Base-by-base conservation (phyloP, 2,888 invertebrate genomes). In the Heliconius sara region DNA sequence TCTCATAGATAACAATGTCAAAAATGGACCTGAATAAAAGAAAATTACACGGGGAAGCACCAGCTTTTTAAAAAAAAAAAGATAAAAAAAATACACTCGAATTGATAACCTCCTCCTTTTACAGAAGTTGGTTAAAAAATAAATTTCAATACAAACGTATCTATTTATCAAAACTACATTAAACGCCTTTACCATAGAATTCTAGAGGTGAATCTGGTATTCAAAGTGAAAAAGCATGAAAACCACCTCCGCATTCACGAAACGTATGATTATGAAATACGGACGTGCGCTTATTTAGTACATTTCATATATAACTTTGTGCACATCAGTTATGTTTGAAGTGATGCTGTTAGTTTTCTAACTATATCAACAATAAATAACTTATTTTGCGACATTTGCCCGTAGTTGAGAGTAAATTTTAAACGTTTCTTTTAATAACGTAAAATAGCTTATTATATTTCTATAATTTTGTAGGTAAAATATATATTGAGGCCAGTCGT, bases 261-360 rank as follows among this genome's bases (percentile, higher is more conserved):
- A 68, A 68, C 22, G 39, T 39, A 30, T 66, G 7, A 30, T 13
- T 30, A 68, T 68, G 68, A 68, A 39, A 39, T 25, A 68, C n/a
- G 39, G n/a, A 39, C 39, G 39, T 34, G 68, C 39, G 68, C 68
- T 67, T 67, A 39, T 68, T 68, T 39, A 39, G 68, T 39, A n/a
- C n/a, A 39, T 68, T n/a, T 68, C n/a, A 39, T 25, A 68, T 43
- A 52, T 30, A 71, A 52, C 52, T 68, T 68, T 30, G 19, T 19
- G 30, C 52, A 2, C n/a, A 43, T 52, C 9, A 22, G 22, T 30
- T 27, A 52, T 19, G 19, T 27, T 52, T 16, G 7, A 52, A 52
- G 52, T 47, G 27, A 27, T 30, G 22, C 52, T 47, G 9, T 68
- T 3, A 34, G 13, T 65, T 65, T 27, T 27, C 65, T 65, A 25